These are phyloP conservation scores for Cenopis cana DNA, from an alignment of 2,888 invertebrate species.

Conservation along the genomic window DNA sequence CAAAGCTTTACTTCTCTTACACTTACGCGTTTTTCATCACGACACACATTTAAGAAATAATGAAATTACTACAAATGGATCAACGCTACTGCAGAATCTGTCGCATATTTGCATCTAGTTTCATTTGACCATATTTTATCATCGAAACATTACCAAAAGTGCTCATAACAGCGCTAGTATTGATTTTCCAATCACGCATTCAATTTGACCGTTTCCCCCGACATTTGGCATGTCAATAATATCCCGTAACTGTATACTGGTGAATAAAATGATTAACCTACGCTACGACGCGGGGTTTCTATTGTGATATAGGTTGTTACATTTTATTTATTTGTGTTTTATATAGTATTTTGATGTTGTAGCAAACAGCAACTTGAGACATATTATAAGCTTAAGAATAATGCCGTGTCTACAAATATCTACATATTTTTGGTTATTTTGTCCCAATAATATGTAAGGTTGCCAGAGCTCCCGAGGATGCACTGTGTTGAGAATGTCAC, in stretches of 20 bases:
- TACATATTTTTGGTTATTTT: no score
- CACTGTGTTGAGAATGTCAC: no score
- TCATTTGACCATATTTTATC: background rate
- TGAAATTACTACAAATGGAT: no score
- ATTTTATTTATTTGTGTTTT: background rate
- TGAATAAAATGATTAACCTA: constrained; percentile 84
- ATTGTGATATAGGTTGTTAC: constrained; percentile 49
- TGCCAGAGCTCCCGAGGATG: no score
- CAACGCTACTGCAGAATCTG: background rate
- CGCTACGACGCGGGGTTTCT: constrained; percentile 63
- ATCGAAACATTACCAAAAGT: constrained; percentile 8
- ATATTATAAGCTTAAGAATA: no score
- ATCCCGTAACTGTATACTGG: constrained; percentile 78
- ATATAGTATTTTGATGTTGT: no score
- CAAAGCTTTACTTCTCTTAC: no score
- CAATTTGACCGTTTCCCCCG: constrained; percentile 67
- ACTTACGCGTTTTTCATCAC: no score
- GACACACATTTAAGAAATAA: no score
- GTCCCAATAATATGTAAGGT: no score
- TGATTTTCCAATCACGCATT: constrained; percentile 76
- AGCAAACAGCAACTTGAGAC: no score
- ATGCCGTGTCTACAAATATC: no score
- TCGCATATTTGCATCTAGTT: background rate
- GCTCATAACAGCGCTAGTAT: constrained; percentile 53
- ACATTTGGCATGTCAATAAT: constrained; percentile 82